Evolutionary conservation across 2,113 vertebrate species (phyloP), one percentile per base, ranked within the genome.

Genomic region (Ageneiosus marmoratus): DNA sequence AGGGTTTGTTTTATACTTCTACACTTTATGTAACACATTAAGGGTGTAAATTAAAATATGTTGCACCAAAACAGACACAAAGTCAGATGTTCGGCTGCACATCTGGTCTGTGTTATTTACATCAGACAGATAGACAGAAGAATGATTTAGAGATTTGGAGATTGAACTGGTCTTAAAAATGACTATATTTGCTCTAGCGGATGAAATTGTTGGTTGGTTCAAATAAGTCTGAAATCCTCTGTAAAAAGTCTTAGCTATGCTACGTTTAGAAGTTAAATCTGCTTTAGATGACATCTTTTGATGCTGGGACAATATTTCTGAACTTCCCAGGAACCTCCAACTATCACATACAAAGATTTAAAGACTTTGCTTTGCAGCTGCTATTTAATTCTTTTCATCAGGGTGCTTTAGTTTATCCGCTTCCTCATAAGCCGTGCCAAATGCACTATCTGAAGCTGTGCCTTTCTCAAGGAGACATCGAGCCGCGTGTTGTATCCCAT

Each of bases 401-500:
- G 79, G 48, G 74, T 70, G 83, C 77, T 51, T 83, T 83, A 83
- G 77, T 48, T 70, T 41, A 70, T 70, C 50, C 50, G 6, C 79
- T 70, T 63, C 58, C 60, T 77, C 84, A 74, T 81, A 79, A 80
- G 75, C 83, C 69, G 24, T 87, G 84, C 87, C 88, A 89, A 87
- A 86, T 53, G 73, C 83, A 12, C 56, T 41, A 51, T 86, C 79
- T 88, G 85, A 89, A 84, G 86, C 89, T 85, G 88, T 84, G 75
- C 85, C 86, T 92, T 88, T 85, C 69, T 79, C 78, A 24, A 85
- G 87, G 80, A 84, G 88, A 79, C 84, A 93, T 91, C 86, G 87
- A 91, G 88, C 84, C 79, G 89, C 89, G 93, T 90, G 82, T 88
- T 85, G 84, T 85, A 87, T 91, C 91, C 89, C 82, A 89, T 91